These are phyloP conservation scores for Parnassius orleans DNA, from an alignment of 2,888 invertebrate species.

Conservation along the genomic window DNA sequence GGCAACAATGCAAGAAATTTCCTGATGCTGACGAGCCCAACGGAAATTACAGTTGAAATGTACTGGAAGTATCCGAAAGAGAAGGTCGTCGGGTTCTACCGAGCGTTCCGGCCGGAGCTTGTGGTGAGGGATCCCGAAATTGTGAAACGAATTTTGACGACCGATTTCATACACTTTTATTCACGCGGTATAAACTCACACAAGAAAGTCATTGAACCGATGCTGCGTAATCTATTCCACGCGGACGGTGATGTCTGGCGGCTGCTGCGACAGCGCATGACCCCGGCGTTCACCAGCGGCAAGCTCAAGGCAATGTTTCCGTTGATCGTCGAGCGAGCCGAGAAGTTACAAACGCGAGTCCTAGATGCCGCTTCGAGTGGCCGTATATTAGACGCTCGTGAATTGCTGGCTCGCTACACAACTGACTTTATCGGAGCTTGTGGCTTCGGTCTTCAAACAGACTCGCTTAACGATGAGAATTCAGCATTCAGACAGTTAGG, in stretches of 20 bases:
- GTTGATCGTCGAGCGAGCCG: constrained; percentile 54
- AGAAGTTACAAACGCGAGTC: constrained; percentile 39
- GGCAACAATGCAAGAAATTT: not conserved
- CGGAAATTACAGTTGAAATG: not conserved
- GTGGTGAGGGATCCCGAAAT: constrained; percentile 56
- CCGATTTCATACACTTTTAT: constrained; percentile 54
- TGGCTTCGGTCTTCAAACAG: constrained; percentile 57
- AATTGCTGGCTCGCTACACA: constrained; percentile 61
- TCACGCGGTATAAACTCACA: constrained; percentile 47
- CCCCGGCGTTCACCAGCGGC: constrained; percentile 55
- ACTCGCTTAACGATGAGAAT: constrained; percentile 52
- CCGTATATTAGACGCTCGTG: constrained; percentile 47
- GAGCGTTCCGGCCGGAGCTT: constrained; percentile 29
- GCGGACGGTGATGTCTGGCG: constrained; percentile 58
- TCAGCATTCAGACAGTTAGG: constrained; percentile 55
- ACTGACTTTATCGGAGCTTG: constrained; percentile 63
- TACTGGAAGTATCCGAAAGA: not conserved
- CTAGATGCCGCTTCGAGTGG: not conserved
- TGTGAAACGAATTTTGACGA: constrained; percentile 47
- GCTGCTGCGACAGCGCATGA: constrained; percentile 56
- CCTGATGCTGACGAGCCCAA: not conserved
- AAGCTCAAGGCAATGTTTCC: constrained; percentile 59
- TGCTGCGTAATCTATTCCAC: constrained; percentile 54
- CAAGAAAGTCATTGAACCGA: constrained; percentile 46
- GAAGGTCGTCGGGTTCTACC: not conserved